Conservation (phyloP, 2,888 invertebrate genomes). For the Onthophagus sagittarius region DNA sequence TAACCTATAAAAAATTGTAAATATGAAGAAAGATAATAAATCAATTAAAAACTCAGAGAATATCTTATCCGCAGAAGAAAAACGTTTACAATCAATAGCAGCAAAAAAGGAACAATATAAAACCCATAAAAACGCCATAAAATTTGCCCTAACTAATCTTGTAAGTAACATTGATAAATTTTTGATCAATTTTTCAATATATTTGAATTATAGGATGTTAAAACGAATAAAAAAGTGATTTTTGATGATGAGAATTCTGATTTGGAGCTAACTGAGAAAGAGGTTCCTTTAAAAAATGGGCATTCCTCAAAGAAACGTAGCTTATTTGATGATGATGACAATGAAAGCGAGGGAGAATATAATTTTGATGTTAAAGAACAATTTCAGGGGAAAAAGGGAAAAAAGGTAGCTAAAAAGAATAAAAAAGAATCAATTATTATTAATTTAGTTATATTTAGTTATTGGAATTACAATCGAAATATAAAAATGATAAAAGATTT, state of each 20-base stretch:
- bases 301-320: constrained; percentile 40
- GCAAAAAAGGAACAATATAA: constrained; percentile 62
- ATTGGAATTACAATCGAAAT: constrained; percentile 67
- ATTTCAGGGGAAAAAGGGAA: constrained; percentile 62
- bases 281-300: constrained; percentile 23
- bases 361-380: constrained; percentile 63
- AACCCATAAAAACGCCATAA: constrained; percentile 61
- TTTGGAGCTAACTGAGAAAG: constrained; percentile 26
- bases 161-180: constrained; percentile 45
- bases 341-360: constrained; percentile 53
- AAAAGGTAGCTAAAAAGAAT: constrained; percentile 51
- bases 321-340: constrained; percentile 50
- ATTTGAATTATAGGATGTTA: constrained; percentile 50
- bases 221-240: constrained; percentile 58
- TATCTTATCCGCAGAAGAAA: constrained; percentile 52
- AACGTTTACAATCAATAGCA: constrained; percentile 63
- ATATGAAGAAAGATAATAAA: not conserved
- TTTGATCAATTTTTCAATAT: constrained; percentile 19
- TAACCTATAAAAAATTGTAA: not conserved
- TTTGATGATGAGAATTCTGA: constrained; percentile 56
- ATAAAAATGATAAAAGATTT: constrained; percentile 75
- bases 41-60: not conserved
- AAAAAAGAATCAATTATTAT: not conserved
- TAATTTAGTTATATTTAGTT: constrained; percentile 50
- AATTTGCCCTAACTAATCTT: constrained; percentile 59